Evolutionary conservation across 2,888 invertebrate genomes (phyloP), one percentile per base, ranked within the genome.

Genomic region (Amiota communis): DNA sequence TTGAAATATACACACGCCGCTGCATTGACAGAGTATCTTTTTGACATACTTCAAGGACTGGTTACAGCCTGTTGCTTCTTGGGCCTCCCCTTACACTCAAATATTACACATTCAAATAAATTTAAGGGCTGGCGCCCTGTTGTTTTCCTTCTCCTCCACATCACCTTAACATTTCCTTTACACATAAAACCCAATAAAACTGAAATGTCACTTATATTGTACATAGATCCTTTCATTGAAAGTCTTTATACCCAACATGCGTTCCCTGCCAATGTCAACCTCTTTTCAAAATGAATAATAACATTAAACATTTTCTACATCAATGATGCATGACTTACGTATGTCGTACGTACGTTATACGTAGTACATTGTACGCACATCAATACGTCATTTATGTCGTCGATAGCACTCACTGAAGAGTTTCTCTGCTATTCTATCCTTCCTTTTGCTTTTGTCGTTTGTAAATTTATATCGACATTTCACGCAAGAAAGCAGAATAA

Each of bases 241-340:
- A 20, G 17, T 36, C 49, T 23, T 47, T 8, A 23, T 36, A 6
- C 3, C 36, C 6, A 23, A 2, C 36, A 6, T 36, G 3, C 36
- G 6, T 36, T 36, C 36, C 0, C 36, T 36, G 4, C 36, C 23
- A 13, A 56, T 20, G n/a, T 57, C 46, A 46, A n/a, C 20, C 59
- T 36, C 70, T 23, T 65, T 46, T 49, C 57, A 65, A 70, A 47
- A 64, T 72, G 81, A 78, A 80, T 83, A 84, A 83, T 84, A 83
- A 76, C 83, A 84, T 85, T 82, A 84, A 84, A 79, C 80, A 83
- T 82, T 84, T 83, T 83, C 82, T 83, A 77, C 80, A 81, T 83
- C 85, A 84, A 83, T 84, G 85, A 82, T 82, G 83, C 83, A 83
- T 82, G 82, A 80, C 81, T 36, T 36, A 36, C 36, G 36, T 36